A percentile compares a stretch with the other conserved stretches of the same genome.
phyloP scores from a whole-genome alignment of 2,797 vertebrate species.

The Heterohyrax brucei region DNA sequence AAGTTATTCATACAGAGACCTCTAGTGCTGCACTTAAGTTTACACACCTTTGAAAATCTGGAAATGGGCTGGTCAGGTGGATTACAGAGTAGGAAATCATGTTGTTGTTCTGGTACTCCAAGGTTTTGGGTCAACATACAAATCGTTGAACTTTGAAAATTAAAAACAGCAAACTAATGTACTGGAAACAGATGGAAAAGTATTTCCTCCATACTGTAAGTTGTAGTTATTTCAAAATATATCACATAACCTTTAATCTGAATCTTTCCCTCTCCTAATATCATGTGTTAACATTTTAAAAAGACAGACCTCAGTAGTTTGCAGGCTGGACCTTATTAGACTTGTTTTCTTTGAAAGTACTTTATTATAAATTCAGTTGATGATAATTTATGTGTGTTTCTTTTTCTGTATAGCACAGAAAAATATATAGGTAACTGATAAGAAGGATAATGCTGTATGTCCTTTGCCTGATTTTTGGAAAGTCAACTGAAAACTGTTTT shows the following conservation, averaged over 20 bases:
- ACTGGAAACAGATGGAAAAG: constrained; percentile 89
- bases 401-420: constrained; percentile 85
- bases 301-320: constrained; percentile 87
- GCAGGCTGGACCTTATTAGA: constrained; percentile 88
- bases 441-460: constrained; percentile 77
- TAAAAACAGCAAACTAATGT: constrained; percentile 89
- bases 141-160: constrained; percentile 90
- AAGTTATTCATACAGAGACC: constrained; percentile 91
- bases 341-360: constrained; percentile 87
- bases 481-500: constrained; percentile 86
- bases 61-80: constrained; percentile 91
- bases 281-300: constrained; percentile 89
- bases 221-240: constrained; percentile 89
- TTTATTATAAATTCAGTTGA: constrained; percentile 86
- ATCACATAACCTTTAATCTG: constrained; percentile 88
- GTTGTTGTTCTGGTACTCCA: constrained; percentile 89
- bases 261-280: constrained; percentile 83
- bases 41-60: constrained; percentile 92
- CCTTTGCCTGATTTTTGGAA: constrained; percentile 84
- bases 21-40: constrained; percentile 92
- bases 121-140: constrained; percentile 88
- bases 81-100: constrained; percentile 91
- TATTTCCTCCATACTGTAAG: constrained; percentile 89
- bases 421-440: constrained; percentile 78
- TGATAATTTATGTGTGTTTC: constrained; percentile 85